Percentiles rank a stretch among this genome's conserved stretches.
These are phyloP conservation scores for Seriola dumerili DNA, from an alignment of 2,113 vertebrate genomes.

Conservation along the genomic window DNA sequence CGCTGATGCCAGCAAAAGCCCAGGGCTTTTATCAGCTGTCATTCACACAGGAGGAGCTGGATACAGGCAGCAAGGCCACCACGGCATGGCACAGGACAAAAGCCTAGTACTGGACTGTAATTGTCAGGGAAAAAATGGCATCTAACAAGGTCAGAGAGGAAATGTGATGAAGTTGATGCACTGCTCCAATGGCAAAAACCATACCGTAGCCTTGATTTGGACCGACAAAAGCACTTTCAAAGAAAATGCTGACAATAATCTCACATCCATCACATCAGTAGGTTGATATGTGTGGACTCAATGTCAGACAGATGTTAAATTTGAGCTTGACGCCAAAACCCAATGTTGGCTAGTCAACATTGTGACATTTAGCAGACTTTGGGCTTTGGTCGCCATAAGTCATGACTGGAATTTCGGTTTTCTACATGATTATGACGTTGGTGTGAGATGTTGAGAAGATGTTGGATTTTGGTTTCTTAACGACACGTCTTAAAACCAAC, in stretches of 20 bases:
- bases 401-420: too few species aligned
- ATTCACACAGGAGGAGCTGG: constrained; percentile 74
- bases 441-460: too few species aligned
- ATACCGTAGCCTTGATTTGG: constrained; percentile 51
- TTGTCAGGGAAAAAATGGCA: constrained; percentile 69
- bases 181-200: constrained; percentile 46
- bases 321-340: too few species aligned
- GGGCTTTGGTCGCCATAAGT: too few species aligned
- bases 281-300: background rate
- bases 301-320: too few species aligned
- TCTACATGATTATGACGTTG: too few species aligned
- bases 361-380: too few species aligned
- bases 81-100: constrained; percentile 72
- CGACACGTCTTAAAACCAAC: too few species aligned
- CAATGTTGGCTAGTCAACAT: too few species aligned
- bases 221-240: constrained; percentile 47
- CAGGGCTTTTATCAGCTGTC: constrained; percentile 80
- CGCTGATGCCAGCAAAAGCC: constrained; percentile 72
- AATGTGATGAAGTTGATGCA: constrained; percentile 54
- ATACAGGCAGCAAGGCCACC: constrained; percentile 77
- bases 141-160: constrained; percentile 75
- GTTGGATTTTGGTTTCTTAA: too few species aligned
- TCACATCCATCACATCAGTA: constrained; percentile 6
- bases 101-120: constrained; percentile 73
- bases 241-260: constrained; percentile 29